Evolutionary conservation across 1,140 invertebrate genomes (phyloP), one percentile per base, ranked within the genome.

Genomic region (Asbolus verrucosus): DNA sequence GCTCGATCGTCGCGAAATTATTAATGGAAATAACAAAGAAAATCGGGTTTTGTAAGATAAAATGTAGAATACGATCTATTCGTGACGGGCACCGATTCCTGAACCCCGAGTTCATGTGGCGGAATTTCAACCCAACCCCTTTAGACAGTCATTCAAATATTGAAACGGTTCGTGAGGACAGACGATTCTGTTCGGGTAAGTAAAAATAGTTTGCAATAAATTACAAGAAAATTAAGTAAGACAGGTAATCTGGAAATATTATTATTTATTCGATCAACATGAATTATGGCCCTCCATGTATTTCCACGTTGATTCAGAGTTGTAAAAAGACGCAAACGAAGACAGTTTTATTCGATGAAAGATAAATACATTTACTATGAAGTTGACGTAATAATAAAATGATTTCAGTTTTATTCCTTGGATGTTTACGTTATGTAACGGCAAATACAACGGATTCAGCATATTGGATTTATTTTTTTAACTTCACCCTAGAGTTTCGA

Each of bases 31-130:
- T n/a, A 41, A 27, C 46, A 54, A 54, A 54, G 46, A 14, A 54
- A 41, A 18, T 15, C 11, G 14, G 24, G 11, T 63, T 21, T 11
- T 13, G 13, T 11, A 63, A 63, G 31, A 41, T 63, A 36, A 39
- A 39, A 63, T 63, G 33, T 39, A 39, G 21, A 38, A 39, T 63
- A 63, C 61, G 61, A 41, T 63, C 61, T 63, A 41, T 41, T 41
- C 61, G 61, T 63, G 33, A 21, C 39, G 61, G 61, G 61, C 39
- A 63, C 61, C 61, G 61, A 63, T 63, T 54, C 14, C 46, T 2
- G 27, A 33, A 15, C 54, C 61, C 33, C 39, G 13, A 27, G 14
- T 59, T 59, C 27, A 59, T 62, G 30, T 62, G 31, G 39, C 30
- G 33, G 61, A 63, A 33, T 36, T 6, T 13, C 61, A 11, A n/a